Conservation (phyloP, 1,140 invertebrate genomes). For the Sarcophaga peregrina region DNA sequence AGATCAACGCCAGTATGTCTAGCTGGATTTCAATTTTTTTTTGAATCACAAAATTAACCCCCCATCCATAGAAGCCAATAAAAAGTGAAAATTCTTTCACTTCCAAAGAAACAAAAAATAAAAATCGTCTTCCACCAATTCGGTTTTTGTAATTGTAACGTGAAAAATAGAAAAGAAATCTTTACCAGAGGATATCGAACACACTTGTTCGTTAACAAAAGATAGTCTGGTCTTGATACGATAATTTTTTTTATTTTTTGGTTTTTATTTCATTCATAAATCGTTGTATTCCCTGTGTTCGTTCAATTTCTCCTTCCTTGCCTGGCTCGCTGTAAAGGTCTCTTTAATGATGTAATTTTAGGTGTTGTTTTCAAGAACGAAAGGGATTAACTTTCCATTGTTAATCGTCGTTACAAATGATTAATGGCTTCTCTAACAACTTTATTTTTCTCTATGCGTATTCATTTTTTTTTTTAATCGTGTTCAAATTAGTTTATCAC, state of each 20-base stretch:
- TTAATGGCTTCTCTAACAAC: conserved; percentile 4
- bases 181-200: background rate
- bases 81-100: conserved; percentile 21
- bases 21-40: background rate
- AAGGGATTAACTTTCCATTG: background rate
- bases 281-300: background rate
- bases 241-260: background rate
- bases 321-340: no score
- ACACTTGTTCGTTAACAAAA: conserved; percentile 30
- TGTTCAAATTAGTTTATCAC: conserved; percentile 5
- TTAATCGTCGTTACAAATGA: background rate
- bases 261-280: conserved; percentile 18
- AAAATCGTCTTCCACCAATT: background rate
- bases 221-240: background rate
- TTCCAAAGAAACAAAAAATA: no score
- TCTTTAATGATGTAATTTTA: background rate
- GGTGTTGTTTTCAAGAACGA: background rate
- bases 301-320: background rate
- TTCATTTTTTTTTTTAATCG: background rate
- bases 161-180: background rate
- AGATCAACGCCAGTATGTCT: conserved; percentile 34
- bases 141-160: background rate
- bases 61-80: background rate
- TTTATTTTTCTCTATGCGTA: no score
- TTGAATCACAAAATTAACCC: background rate